Base-by-base conservation (phyloP, 2,888 invertebrate species). In the Onchidella celtica region DNA sequence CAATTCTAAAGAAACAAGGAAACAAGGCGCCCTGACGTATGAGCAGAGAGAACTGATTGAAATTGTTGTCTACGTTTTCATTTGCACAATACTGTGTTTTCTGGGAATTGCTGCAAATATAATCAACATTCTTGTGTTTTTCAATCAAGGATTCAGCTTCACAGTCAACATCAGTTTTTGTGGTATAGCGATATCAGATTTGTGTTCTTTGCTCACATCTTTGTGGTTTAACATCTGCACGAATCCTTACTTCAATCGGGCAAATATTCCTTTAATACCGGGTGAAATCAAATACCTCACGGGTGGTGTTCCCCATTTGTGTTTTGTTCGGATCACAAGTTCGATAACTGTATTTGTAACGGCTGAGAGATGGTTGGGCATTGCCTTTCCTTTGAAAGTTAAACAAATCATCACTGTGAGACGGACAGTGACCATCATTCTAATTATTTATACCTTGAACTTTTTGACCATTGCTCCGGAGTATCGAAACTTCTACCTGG, bases 261-360 rank as follows among this genome's bases (percentile, higher is more conserved):
- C 27, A 21, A n/a, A 24, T 14, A 27, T 24, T 63, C n/a, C n/a
- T n/a, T n/a, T n/a, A n/a, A n/a, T n/a, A n/a, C n/a, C n/a, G n/a
- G n/a, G n/a, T n/a, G n/a, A 63, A 24, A 27, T 24, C 3, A 11
- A n/a, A 14, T 63, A 24, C 32, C 34, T 68, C 17, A 29, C 32
- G 1, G 32, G 14, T 2, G 32, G 29, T 0, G 29, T 32, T 32
- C 68, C 68, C 3, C 68, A 68, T 21, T 32, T 34, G n/a, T 68
- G 68, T 38, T 68, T 68, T 24, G 24, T 17, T 9, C 11, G 32
- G 36, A 68, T 68, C 36, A n/a, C 34, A 0, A 36, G 36, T 2
- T 68, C n/a, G 2, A 68, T 68, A 24, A 68, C 68, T 34, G 36
- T 38, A 6, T 68, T 34, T 36, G 32, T 68, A n/a, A 68, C 68